Evolutionary conservation across 2,113 vertebrate genomes (phyloP).

Genomic region (Myrmecobius fasciatus): DNA sequence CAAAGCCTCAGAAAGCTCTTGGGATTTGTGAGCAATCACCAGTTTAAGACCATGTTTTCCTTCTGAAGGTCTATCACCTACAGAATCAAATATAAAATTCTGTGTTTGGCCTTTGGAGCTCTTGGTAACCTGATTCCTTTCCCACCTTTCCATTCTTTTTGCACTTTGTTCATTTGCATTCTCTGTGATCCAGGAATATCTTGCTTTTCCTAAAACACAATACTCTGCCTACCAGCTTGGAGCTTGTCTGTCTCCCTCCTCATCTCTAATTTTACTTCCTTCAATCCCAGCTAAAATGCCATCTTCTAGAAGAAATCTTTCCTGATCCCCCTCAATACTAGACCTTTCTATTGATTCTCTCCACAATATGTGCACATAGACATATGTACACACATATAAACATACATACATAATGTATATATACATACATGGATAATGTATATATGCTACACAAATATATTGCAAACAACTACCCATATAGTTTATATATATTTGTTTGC

Average conservation of each 20-base stretch:
- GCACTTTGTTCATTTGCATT: not conserved
- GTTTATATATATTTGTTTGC: no score
- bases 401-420: no score
- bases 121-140: not conserved
- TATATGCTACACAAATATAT: not conserved
- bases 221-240: not conserved
- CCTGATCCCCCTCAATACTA: no score
- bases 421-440: no score
- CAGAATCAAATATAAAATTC: not conserved
- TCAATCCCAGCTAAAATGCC: not conserved
- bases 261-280: no score
- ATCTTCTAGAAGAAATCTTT: not conserved
- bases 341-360: not conserved
- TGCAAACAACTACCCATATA: not conserved
- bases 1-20: not conserved
- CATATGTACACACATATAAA: not conserved
- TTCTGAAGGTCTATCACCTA: not conserved
- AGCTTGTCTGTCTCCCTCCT: not conserved
- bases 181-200: not conserved
- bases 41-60: no score
- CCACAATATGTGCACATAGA: not conserved
- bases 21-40: no score
- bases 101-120: not conserved
- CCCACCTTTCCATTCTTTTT: not conserved
- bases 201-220: not conserved